These are phyloP conservation scores for Holocentrus rufus DNA, from an alignment of 2,797 vertebrate species.

Conservation along the genomic window DNA sequence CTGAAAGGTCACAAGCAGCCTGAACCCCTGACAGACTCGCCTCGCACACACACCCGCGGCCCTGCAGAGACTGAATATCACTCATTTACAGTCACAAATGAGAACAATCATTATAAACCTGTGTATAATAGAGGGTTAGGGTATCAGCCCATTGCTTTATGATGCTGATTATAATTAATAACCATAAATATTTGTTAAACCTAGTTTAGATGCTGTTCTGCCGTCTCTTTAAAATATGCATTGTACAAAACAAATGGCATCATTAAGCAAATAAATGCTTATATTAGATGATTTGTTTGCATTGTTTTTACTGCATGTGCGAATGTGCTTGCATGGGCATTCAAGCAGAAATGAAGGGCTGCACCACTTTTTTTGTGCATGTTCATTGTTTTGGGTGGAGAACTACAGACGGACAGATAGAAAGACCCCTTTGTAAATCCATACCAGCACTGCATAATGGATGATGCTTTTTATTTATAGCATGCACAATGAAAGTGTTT, in stretches of 20 bases:
- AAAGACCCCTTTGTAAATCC: background rate
- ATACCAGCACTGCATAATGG: background rate
- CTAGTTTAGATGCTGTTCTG: no score
- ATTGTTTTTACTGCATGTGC: no score
- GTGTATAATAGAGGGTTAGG: no score
- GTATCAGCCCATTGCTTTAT: no score
- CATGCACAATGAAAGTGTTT: background rate
- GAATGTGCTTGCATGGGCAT: no score
- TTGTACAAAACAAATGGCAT: no score
- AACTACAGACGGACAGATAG: background rate
- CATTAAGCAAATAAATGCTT: no score
- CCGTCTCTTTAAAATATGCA: no score
- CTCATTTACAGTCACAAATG: conserved; percentile 2
- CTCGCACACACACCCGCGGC: conserved; percentile 8
- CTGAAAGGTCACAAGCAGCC: conserved; percentile 68
- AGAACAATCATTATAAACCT: background rate
- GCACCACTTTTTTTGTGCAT: background rate
- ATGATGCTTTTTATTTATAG: background rate
- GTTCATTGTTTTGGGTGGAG: background rate
- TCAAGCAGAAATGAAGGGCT: background rate
- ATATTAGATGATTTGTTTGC: no score
- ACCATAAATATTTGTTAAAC: no score
- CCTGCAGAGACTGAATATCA: conserved; percentile 23
- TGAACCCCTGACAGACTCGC: conserved; percentile 37
- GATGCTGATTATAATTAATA: no score